Evolutionary conservation across 1,140 invertebrate species (phyloP), one percentile per base, ranked within the genome.

Genomic region (Myzus persicae): DNA sequence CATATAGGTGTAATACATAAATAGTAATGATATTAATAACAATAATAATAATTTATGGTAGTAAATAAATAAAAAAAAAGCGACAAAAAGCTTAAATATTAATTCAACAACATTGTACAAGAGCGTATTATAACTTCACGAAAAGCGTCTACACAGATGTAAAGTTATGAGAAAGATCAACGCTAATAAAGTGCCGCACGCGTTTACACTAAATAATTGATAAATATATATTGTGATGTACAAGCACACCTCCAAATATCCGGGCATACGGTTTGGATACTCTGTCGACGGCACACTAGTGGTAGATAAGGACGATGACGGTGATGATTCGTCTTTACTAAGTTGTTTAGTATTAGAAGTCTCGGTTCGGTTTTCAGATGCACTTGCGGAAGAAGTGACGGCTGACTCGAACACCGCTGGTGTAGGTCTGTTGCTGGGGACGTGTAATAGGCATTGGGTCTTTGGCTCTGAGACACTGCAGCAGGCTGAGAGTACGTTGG

Each of bases 191-290:
- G 91, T 54, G 91, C 91, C 42, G 38, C 40, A 93, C 38, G 91
- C 46, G 36, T 93, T 93, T 84, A 93, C 91, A 38, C 91, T 93
- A 51, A 85, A 84, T 31, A 93, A 84, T 26, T 93, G 91, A 38
- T 93, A 93, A 51, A 93, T 26, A 42, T 67, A 93, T 85, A 93
- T n/a, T 5, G 48, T 93, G 76, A 93, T 51, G 46, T 93, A 93
- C 81, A 85, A 93, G 91, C 91, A 93, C 91, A 85, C 91, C 91
- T 93, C 91, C 91, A 93, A 26, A 48, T 85, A 85, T 31, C 81
- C 38, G 91, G 91, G 76, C 76, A 38, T 9, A 40, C 91, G 46
- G 81, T 92, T 90, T 40, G 51, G 51, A 51, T 82, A 38, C 2
- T 92, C n/a, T 20, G n/a, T 42, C n/a, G 42, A 48, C 20, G 59